Conservation (phyloP, 2,888 invertebrate species). For the Coronaproctus castanopsis region DNA sequence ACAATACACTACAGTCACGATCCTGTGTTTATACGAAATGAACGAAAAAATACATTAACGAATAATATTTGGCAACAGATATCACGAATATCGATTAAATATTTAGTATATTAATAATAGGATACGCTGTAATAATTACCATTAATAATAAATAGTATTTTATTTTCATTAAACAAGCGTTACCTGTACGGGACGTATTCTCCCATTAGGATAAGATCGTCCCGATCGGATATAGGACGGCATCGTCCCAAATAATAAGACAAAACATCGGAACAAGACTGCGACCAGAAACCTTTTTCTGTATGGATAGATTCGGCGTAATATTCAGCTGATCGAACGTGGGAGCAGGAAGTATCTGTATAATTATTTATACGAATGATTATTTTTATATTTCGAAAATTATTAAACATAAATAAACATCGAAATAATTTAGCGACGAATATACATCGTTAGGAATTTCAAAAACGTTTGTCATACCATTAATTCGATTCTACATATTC, state of each 20-base stretch:
- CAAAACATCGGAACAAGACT: not conserved
- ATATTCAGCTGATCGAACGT: slow-evolving; percentile 36
- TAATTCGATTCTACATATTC: too few relatives aligned
- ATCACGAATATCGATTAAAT: too few relatives aligned
- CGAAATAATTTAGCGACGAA: too few relatives aligned
- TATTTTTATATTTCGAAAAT: too few relatives aligned
- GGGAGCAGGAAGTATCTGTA: slow-evolving; percentile 35
- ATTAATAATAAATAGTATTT: too few relatives aligned
- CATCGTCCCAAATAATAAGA: not conserved
- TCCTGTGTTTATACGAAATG: not conserved
- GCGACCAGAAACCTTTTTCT: slow-evolving; percentile 32
- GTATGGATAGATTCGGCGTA: slow-evolving; percentile 37
- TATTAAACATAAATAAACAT: too few relatives aligned
- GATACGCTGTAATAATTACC: too few relatives aligned
- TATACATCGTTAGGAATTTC: too few relatives aligned
- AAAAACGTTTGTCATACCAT: too few relatives aligned
- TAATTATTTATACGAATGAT: not conserved
- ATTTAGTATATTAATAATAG: too few relatives aligned
- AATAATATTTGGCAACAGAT: not conserved
- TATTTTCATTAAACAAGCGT: too few relatives aligned
- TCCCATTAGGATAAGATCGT: not conserved
- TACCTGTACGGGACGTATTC: not conserved
- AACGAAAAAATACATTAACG: not conserved
- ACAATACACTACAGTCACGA: too few relatives aligned
- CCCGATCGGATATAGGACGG: not conserved